Percentiles rank a stretch among this genome's conserved stretches.
Conservation (phyloP, 2,888 invertebrate genomes). For the Sepioteuthis lessoniana region DNA sequence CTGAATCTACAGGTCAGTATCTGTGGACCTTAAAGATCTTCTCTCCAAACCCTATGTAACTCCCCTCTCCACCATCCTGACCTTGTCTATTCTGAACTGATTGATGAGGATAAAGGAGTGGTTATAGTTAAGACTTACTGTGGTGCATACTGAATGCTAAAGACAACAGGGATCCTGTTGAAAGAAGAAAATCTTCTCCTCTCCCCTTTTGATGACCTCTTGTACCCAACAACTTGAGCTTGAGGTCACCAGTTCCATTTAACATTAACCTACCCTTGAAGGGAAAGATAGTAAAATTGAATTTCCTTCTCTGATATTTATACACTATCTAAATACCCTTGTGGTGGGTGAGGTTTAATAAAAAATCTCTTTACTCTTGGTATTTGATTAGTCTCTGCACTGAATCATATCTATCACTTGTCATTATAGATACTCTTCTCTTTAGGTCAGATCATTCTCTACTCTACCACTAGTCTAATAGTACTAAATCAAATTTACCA, state of each 20-base stretch:
- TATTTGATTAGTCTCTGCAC: neutral
- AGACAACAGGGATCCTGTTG: neutral
- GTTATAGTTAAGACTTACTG: neutral
- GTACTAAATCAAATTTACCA: neutral
- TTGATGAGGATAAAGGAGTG: neutral
- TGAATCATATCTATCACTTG: neutral
- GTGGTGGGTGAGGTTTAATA: neutral
- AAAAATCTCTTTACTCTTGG: neutral
- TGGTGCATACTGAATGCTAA: neutral
- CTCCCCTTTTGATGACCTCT: neutral
- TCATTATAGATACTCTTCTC: neutral
- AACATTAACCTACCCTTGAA: neutral
- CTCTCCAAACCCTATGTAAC: neutral
- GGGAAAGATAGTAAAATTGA: neutral
- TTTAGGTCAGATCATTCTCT: neutral
- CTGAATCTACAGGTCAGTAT: neutral
- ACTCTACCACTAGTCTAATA: neutral
- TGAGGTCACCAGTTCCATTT: neutral
- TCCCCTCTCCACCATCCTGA: neutral
- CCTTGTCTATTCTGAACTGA: neutral
- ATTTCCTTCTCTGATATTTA: neutral
- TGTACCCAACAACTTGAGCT: neutral
- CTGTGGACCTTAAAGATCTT: neutral
- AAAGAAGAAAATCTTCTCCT: constrained; percentile 2
- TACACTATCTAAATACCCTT: neutral